Conservation (phyloP, 37 sponge, comb jelly and placozoan species). For the Cladorhizidae sp. region DNA sequence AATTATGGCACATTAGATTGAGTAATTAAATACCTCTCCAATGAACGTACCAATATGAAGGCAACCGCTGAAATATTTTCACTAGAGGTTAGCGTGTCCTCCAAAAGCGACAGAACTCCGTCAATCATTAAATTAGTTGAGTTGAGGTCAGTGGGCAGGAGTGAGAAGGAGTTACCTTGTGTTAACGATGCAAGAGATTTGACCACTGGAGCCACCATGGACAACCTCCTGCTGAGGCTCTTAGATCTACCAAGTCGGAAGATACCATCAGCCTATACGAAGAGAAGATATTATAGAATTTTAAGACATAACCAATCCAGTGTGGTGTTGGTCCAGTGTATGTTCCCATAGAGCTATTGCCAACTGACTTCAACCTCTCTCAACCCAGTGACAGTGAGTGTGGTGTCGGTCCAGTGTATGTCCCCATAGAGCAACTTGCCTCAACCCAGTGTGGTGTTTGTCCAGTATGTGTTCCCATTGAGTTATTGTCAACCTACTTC, state of each 20-base stretch:
- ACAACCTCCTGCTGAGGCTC: background rate
- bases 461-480: too few species aligned
- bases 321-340: too few species aligned
- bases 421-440: too few species aligned
- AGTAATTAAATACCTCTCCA: too few species aligned
- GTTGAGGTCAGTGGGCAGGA: slow-evolving; percentile 41
- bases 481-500: too few species aligned
- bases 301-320: too few species aligned
- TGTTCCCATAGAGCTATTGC: too few species aligned
- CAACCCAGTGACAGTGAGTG: too few species aligned
- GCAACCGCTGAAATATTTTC: background rate
- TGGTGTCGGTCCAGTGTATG: too few species aligned
- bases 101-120: slow-evolving; percentile 3
- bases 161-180: background rate
- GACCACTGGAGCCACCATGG: background rate
- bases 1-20: too few species aligned
- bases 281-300: background rate
- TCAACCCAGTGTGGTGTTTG: too few species aligned
- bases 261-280: slow-evolving; percentile 1
- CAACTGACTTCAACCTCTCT: too few species aligned
- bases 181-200: background rate
- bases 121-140: slow-evolving; percentile 30
- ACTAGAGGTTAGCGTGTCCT: background rate
- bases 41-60: slow-evolving; percentile 3
- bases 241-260: background rate